Conservation (phyloP, 2,888 invertebrate species). For the Muschampia staudingeri region DNA sequence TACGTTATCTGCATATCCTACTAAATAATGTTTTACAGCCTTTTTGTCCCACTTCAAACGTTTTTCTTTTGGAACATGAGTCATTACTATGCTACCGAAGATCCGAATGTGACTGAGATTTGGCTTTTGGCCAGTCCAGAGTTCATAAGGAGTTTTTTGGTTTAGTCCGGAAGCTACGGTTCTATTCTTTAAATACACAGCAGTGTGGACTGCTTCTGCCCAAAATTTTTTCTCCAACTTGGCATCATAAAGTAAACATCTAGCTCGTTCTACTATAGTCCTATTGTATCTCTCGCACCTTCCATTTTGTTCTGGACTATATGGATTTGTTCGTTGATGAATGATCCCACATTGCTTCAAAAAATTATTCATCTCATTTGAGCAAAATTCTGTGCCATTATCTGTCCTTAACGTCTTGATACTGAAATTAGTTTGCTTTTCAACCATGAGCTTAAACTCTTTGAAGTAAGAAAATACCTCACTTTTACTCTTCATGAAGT, state of each 20-base stretch:
- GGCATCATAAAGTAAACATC: background rate
- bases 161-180: background rate
- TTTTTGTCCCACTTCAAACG: background rate
- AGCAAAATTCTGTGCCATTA: background rate
- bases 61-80: constrained; percentile 6
- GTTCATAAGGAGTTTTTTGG: background rate
- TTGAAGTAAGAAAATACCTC: no score
- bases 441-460: background rate
- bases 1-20: background rate
- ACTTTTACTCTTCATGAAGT: no score
- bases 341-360: background rate
- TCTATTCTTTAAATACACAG: background rate
- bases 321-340: background rate
- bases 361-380: background rate
- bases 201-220: constrained; percentile 1
- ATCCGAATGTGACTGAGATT: background rate
- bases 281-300: background rate
- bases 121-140: constrained; percentile 1
- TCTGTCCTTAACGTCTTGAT: background rate
- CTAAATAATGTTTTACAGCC: background rate
- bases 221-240: background rate
- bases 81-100: background rate
- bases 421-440: background rate
- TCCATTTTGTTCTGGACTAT: constrained; percentile 10
- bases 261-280: background rate